Evolutionary conservation across 2,888 invertebrate species (phyloP).

Genomic region (Aphrophora alni): DNA sequence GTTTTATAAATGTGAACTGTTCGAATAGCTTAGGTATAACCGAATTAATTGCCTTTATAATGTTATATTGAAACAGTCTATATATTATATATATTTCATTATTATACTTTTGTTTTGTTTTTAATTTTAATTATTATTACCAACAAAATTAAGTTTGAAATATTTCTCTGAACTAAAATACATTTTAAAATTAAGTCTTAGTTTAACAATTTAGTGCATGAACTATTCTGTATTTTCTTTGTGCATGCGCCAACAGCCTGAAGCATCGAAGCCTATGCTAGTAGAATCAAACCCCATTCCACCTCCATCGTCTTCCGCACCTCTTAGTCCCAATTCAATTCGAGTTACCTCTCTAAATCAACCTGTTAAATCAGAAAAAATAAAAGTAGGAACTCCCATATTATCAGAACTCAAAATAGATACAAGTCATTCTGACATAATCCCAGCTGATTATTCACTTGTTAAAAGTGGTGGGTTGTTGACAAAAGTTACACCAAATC

Average conservation of each 20-base stretch:
- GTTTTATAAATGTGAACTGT: too few relatives aligned
- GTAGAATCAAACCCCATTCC: not conserved
- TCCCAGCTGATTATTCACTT: not conserved
- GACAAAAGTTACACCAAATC: not conserved
- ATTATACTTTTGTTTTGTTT: not conserved
- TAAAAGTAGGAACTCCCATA: not conserved
- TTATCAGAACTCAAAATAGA: conserved; percentile 2
- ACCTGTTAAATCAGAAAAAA: not conserved
- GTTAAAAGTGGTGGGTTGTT: not conserved
- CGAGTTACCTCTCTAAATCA: not conserved
- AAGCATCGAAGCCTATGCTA: conserved; percentile 31
- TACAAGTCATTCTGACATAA: not conserved
- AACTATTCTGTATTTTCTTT: conserved; percentile 37
- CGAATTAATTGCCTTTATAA: too few relatives aligned
- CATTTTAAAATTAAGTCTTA: not conserved
- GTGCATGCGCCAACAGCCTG: conserved; percentile 41
- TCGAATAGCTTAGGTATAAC: too few relatives aligned
- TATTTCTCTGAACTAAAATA: too few relatives aligned
- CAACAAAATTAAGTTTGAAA: not conserved
- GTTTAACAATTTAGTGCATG: conserved; percentile 24
- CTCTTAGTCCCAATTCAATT: not conserved
- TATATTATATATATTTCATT: not conserved
- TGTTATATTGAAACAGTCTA: too few relatives aligned
- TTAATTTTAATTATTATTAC: not conserved
- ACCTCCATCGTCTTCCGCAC: not conserved